Base-by-base conservation (phyloP, 2,888 invertebrate genomes). In the Sarcophaga variegata region DNA sequence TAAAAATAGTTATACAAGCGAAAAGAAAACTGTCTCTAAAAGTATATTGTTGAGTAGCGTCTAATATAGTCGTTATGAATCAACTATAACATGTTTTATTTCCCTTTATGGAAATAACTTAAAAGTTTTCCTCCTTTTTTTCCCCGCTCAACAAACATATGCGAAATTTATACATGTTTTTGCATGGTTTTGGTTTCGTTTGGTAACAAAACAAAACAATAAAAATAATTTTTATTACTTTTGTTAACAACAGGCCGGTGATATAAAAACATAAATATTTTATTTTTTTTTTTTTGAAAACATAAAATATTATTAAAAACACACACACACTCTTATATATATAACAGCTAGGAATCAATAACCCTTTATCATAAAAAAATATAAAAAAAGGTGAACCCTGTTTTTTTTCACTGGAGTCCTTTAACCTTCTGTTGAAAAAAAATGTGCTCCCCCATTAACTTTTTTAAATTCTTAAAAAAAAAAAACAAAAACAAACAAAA, bases 221-320 rank as follows among this genome's bases (percentile, higher is more conserved):
- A 79, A 87, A 86, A 83, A 75, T 59, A 17, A 84, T 75, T 83
- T 87, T 84, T 87, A 84, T 87, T 87, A 72, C 84, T 81, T 78
- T 87, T 70, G 84, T 75, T 78, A 76, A 78, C 60, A 72, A 64
- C 20, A 74, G 45, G 45, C 47, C 4, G 22, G 27, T 22, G 3
- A 37, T 4, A 25, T 20, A 3, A 27, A 67, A 79, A 70, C 27
- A 67, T 47, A 27, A 45, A 54, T 54, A 54, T 54, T 17, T 20
- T 20, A n/a, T 20, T 20, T 20, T 20, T 20, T 20, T 49, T 12
- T 49, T 49, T 54, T 14, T 54, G 17, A 70, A 71, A 71, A 27
- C 60, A 67, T 22, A 47, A 72, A 69, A 81, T 79, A 81, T 72
- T 22, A 59, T 47, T 54, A n/a, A 69, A 77, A 37, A 37, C 8